phyloP scores from a whole-genome alignment of 2,113 vertebrate genomes.

The Gobius niger region DNA sequence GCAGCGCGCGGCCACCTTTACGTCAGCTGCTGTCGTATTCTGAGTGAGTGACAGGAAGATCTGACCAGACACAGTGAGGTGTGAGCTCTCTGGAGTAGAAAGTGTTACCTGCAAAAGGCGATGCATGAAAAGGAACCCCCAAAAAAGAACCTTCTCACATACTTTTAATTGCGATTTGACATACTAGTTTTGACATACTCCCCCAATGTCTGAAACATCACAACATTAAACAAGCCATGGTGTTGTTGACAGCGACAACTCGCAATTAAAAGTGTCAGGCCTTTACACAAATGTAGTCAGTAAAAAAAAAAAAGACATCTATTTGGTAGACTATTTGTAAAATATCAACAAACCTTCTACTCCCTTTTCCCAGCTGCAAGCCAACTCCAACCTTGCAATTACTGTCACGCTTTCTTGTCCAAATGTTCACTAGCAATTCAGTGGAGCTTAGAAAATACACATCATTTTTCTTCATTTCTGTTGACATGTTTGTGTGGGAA shows the following conservation, averaged over 20 bases:
- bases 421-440: constrained; percentile 30
- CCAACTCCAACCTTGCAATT: constrained; percentile 51
- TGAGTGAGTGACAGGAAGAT: no score
- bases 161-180: no score
- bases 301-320: constrained; percentile 5
- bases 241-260: constrained; percentile 38
- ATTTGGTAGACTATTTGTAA: constrained; percentile 6
- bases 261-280: constrained; percentile 46
- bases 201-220: constrained; percentile 12
- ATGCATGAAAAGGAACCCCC: no score
- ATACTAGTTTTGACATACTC: no score
- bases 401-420: constrained; percentile 35
- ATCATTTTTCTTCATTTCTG: constrained; percentile 20
- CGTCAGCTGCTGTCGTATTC: no score
- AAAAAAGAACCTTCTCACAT: no score
- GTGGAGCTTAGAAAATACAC: constrained; percentile 21
- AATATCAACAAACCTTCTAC: constrained; percentile 36
- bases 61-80: no score
- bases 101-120: no score
- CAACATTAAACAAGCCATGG: constrained; percentile 20
- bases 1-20: no score
- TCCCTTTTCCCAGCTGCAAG: constrained; percentile 19
- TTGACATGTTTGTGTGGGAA: constrained; percentile 31
- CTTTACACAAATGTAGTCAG: constrained; percentile 21
- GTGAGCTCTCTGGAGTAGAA: no score